Conservation (phyloP, 2,797 vertebrate species). For the Argyrosomus regius region DNA sequence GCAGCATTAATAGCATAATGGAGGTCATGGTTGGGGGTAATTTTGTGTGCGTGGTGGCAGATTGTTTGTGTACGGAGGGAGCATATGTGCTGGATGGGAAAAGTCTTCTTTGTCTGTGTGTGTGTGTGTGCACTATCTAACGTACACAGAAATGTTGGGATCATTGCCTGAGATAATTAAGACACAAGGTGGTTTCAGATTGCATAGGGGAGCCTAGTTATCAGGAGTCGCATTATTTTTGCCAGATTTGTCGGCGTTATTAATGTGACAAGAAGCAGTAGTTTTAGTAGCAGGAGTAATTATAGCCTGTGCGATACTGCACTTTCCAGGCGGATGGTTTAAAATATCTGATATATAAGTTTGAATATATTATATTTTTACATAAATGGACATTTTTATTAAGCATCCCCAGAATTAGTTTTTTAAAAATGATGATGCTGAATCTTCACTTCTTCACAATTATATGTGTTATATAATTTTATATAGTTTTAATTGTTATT, state of each 20-base stretch:
- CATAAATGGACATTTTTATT: neutral
- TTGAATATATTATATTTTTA: neutral
- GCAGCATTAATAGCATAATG: constrained; percentile 64
- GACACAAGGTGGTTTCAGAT: constrained; percentile 16
- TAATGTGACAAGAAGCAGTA: neutral
- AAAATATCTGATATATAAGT: neutral
- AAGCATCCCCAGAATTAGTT: neutral
- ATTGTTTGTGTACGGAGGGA: constrained; percentile 46
- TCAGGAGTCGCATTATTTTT: neutral
- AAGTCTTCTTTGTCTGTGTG: constrained; percentile 6
- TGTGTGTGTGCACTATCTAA: neutral
- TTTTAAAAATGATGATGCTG: neutral
- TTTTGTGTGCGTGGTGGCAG: constrained; percentile 43
- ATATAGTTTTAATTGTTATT: too few species aligned
- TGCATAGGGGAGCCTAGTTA: neutral
- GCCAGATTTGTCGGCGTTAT: neutral
- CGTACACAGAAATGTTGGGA: constrained; percentile 22
- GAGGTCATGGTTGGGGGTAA: constrained; percentile 65
- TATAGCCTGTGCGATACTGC: neutral
- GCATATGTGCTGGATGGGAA: constrained; percentile 17
- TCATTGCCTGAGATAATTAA: constrained; percentile 37
- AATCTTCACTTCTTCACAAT: too few species aligned
- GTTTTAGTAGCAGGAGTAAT: neutral
- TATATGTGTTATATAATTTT: too few species aligned
- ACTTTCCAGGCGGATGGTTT: neutral